phyloP scores from a whole-genome alignment of 35 echinoderm and acorn worm genomes.

The Apostichopus californicus region DNA sequence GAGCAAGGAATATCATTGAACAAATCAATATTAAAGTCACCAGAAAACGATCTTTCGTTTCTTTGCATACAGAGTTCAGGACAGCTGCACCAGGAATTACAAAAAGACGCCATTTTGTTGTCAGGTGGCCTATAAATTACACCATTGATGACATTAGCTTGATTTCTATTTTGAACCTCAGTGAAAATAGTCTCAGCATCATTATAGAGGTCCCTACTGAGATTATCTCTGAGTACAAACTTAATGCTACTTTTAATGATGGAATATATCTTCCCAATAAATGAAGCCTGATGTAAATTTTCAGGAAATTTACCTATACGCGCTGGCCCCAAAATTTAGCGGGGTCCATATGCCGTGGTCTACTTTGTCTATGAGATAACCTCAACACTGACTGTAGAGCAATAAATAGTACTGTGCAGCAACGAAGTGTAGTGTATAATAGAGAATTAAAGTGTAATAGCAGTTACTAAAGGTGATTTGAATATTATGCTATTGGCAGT shows the following conservation, averaged over 20 bases:
- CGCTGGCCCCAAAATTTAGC: no score
- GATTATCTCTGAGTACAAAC: constrained; percentile 10
- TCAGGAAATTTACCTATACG: not conserved
- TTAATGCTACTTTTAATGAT: not conserved
- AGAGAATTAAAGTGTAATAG: no score
- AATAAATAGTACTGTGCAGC: no score
- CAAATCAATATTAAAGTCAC: not conserved
- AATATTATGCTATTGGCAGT: no score
- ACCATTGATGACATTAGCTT: constrained; percentile 7
- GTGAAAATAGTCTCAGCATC: not conserved
- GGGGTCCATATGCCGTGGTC: no score
- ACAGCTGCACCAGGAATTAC: not conserved
- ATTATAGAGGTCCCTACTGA: not conserved
- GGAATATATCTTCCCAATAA: not conserved
- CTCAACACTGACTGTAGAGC: no score
- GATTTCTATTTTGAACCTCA: constrained; percentile 14
- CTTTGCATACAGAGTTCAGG: not conserved
- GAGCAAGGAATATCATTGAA: not conserved
- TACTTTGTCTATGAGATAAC: no score
- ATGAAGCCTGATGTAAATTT: not conserved
- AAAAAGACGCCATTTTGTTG: not conserved
- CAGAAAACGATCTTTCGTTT: not conserved
- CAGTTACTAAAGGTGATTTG: no score
- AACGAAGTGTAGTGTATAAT: no score
- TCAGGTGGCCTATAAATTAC: constrained; percentile 7